These are phyloP conservation scores for Xylota sylvarum DNA, from an alignment of 2,888 invertebrate species.

Conservation along the genomic window DNA sequence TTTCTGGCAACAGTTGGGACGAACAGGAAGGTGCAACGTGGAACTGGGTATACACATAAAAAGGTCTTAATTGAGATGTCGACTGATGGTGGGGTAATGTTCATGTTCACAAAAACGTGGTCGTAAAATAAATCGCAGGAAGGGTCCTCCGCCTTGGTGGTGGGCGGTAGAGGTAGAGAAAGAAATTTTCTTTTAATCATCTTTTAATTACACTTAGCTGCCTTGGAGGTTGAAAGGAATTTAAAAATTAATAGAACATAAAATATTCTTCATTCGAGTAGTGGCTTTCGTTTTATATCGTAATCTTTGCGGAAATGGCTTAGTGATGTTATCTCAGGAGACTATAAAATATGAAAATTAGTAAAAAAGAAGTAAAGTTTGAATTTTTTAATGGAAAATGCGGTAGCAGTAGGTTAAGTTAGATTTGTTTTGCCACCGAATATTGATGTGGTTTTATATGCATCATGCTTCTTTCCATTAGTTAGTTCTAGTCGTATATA, in stretches of 20 bases:
- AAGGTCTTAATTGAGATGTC: conserved; percentile 22
- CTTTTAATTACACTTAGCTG: conserved; percentile 61
- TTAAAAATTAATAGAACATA: conserved; percentile 57
- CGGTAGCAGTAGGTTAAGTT: not conserved
- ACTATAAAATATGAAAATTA: conserved; percentile 25
- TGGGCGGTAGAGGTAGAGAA: not conserved
- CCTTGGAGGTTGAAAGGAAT: conserved; percentile 37
- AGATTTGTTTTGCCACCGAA: not conserved
- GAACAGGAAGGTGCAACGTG: not conserved
- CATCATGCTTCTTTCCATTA: too few relatives aligned
- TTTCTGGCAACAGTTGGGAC: not conserved
- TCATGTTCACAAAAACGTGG: conserved; percentile 19
- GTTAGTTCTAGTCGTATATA: too few relatives aligned
- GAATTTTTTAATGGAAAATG: not conserved
- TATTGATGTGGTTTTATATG: not conserved
- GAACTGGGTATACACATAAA: conserved; percentile 9
- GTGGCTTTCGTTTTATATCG: conserved; percentile 4
- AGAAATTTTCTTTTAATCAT: conserved; percentile 47
- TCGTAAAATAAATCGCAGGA: conserved; percentile 8
- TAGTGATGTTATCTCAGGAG: conserved; percentile 27
- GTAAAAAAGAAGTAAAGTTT: not conserved
- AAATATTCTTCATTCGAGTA: conserved; percentile 33
- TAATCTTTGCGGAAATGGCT: conserved; percentile 23
- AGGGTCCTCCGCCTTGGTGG: not conserved
- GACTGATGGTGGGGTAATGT: not conserved